Conservation (phyloP, 1,140 invertebrate genomes). For the Aphelinus atriplicis region DNA sequence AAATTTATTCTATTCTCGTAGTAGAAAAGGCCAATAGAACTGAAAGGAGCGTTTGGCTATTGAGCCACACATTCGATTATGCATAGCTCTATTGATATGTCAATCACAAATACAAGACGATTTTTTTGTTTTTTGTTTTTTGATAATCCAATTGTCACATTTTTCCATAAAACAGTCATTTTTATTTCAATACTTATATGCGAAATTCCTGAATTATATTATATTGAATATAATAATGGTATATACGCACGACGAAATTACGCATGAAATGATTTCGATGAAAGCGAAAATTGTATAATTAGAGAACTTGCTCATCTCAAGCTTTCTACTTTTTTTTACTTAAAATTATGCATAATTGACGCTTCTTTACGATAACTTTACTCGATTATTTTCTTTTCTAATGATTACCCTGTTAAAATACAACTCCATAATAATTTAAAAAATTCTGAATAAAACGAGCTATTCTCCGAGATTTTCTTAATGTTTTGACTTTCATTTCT, state of each 20-base stretch:
- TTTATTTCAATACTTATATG: neutral
- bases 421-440: constrained; percentile 30
- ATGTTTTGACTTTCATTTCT: neutral
- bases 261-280: neutral
- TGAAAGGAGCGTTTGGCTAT: neutral
- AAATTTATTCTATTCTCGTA: neutral
- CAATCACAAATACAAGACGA: neutral
- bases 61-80: neutral
- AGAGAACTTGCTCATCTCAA: no score
- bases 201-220: neutral
- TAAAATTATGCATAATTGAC: constrained; percentile 23
- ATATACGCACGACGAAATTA: neutral
- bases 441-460: constrained; percentile 13
- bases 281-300: neutral
- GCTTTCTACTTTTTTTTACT: neutral
- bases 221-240: neutral
- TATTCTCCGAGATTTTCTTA: constrained; percentile 25
- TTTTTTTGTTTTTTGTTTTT: neutral
- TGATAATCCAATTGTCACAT: neutral
- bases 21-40: neutral
- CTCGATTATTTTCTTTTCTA: constrained; percentile 16
- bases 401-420: constrained; percentile 30
- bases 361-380: constrained; percentile 11
- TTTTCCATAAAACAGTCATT: neutral
- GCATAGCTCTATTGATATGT: neutral